Evolutionary conservation across 2,888 invertebrate species (phyloP), one percentile per base, ranked within the genome.

Genomic region (Congeria kusceri): DNA sequence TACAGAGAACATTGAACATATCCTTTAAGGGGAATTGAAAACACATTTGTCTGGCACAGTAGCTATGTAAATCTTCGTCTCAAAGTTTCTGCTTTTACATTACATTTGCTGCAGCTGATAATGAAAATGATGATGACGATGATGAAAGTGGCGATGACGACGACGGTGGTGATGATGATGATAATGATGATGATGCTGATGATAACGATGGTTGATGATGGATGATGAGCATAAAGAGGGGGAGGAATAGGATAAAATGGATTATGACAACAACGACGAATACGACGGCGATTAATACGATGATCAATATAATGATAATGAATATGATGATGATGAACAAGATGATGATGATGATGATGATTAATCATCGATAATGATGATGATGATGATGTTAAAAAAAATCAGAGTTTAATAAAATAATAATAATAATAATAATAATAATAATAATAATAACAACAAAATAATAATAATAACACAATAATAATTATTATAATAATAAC

Each of bases 251-350:
- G 29, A 65, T 32, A 23, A 46, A 18, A 3, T 15, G 1, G 20
- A 49, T 64, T 23, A 46, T 64, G 64, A 3, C 47, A 47, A 64
- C 49, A 27, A 32, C 39, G 61, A 61, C 39, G 18, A 61, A 23
- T 27, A 49, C 23, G 63, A 47, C 13, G 25, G 23, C 4, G 63
- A 46, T 25, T 25, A 53, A 25, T 18, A 47, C 13, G 29, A 1
- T 44, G 63, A 25, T 23, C 15, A 18, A 9, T 15, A 28, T 56
- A 53, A 53, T 65, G 56, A 56, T 49, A 28, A 27, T 47, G 64
- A 49, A 11, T 23, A 64, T 47, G 49, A 27, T 47, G 29, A 28
- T 27, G 49, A 49, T 5, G 23, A 25, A 11, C 5, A n/a, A 53
- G 28, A 49, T 47, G 20, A 15, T 20, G 65, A 53, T 65, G 56